Conservation (phyloP, 2,113 vertebrate species). For the Shinisaurus crocodilurus region DNA sequence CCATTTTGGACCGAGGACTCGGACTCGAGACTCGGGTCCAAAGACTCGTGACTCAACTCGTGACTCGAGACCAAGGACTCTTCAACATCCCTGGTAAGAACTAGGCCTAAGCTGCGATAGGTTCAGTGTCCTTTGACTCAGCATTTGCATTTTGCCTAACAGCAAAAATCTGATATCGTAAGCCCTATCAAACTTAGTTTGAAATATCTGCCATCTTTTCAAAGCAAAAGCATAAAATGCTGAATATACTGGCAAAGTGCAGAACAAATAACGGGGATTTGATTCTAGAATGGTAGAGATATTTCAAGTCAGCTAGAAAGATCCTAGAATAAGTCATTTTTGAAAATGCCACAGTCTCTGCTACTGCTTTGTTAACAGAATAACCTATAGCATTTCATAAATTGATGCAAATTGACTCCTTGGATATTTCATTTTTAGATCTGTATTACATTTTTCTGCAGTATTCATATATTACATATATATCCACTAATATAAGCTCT, state of each 20-base stretch:
- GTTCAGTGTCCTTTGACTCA: neutral
- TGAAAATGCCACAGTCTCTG: neutral
- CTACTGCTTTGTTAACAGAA: neutral
- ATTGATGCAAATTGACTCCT: neutral
- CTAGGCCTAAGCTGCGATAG: neutral
- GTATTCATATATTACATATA: neutral
- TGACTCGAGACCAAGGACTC: no score
- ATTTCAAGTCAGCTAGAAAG: constrained; percentile 40
- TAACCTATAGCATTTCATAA: neutral
- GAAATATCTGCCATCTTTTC: constrained; percentile 66
- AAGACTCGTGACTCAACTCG: no score
- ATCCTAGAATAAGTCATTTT: constrained; percentile 33
- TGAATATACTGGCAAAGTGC: constrained; percentile 57
- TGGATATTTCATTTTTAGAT: neutral
- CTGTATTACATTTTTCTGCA: neutral
- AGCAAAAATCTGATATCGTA: neutral
- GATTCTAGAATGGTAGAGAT: constrained; percentile 46
- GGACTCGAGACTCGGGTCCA: no score
- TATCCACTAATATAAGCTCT: neutral
- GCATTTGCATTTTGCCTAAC: neutral
- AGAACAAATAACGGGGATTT: constrained; percentile 41
- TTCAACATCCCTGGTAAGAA: no score
- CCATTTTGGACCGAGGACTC: no score
- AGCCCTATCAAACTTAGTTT: constrained; percentile 39
- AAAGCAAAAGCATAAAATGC: constrained; percentile 40